A percentile compares a stretch with the other conserved stretches of the same genome.
Conservation (phyloP, 2,888 invertebrate species). For the Diarsia mendica region DNA sequence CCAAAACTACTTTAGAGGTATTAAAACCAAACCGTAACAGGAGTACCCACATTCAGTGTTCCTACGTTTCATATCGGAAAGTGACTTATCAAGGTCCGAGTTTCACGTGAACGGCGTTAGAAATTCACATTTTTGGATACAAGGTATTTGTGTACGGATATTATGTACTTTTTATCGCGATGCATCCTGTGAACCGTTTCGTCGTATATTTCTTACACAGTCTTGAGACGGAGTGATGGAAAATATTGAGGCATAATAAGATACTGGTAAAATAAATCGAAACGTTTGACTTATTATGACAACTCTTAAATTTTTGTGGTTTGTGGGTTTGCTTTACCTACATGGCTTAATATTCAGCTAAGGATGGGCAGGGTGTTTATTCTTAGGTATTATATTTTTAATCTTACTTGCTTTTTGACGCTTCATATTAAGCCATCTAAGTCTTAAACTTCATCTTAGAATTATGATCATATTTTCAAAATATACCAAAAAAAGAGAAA, state of each 20-base stretch:
- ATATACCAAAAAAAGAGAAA: too few species aligned
- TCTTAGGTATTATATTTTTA: too few species aligned
- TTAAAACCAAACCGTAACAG: conserved; percentile 10
- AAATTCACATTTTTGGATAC: conserved; percentile 46
- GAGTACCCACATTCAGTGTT: conserved; percentile 52
- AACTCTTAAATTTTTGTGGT: too few species aligned
- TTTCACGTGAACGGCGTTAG: conserved; percentile 50
- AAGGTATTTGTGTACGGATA: conserved; percentile 29
- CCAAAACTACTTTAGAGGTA: not conserved
- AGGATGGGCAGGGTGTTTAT: too few species aligned
- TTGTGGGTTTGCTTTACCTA: too few species aligned
- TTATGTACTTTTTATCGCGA: conserved; percentile 23
- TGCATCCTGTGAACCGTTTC: not conserved
- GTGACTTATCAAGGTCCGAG: conserved; percentile 64
- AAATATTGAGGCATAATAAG: not conserved
- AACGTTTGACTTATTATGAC: too few species aligned
- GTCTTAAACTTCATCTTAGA: too few species aligned
- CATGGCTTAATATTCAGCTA: too few species aligned
- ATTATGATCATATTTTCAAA: too few species aligned
- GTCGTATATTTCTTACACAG: conserved; percentile 10
- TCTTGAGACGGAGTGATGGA: not conserved
- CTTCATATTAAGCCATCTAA: too few species aligned
- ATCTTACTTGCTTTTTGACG: too few species aligned
- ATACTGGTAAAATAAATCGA: not conserved
- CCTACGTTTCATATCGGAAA: conserved; percentile 69